Evolutionary conservation across 2,797 vertebrate genomes (phyloP), one percentile per base, ranked within the genome.

Genomic region (Parauchenoglanis punctatus): DNA sequence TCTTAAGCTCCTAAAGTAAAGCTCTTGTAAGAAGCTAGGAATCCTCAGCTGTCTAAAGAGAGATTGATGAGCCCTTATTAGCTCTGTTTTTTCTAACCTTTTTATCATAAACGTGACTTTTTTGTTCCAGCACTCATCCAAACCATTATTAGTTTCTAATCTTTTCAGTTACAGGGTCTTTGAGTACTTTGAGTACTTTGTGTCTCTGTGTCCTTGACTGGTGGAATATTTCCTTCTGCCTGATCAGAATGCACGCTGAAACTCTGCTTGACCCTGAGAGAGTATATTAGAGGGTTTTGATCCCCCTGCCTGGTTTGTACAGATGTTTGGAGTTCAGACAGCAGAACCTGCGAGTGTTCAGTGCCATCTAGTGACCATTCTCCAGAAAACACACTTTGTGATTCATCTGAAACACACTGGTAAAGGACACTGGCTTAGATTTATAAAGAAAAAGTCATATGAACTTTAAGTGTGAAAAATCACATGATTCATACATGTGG

Each of bases 301-400:
- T 35, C 10, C 12, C 13, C 4, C 13, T 31, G 6, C 4, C 73
- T 25, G 23, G 18, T 1, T n/a, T 59, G 20, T 25, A 25, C 11
- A 35, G 20, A 25, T 31, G 80, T 44, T 67, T 61, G 35, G 25
- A 59, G 2, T 20, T 20, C 23, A 7, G 35, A 17, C 67, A 35
- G 12, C n/a, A 61, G 15, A 20, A 65, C 65, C 44, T 1, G 20
- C 49, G 31, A 54, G 31, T 23, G 8, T 63, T 76, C 73, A 67
- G 15, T 56, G 81, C 59, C 86, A 17, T 63, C 86, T 83, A 65
- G 81, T 83, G 81, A 10, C 12, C 35, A 81, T 23, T 2, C 76
- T 18, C 20, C 35, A 81, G 12, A 81, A 63, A n/a, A 81, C 35
- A 40, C 77, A 23, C 52, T 0, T 1, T 54, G 12, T 56, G 75